Percentiles rank a stretch among this genome's conserved stretches.
phyloP scores from a whole-genome alignment of 2,888 invertebrate species.

The Hipparchia sbordonii region DNA sequence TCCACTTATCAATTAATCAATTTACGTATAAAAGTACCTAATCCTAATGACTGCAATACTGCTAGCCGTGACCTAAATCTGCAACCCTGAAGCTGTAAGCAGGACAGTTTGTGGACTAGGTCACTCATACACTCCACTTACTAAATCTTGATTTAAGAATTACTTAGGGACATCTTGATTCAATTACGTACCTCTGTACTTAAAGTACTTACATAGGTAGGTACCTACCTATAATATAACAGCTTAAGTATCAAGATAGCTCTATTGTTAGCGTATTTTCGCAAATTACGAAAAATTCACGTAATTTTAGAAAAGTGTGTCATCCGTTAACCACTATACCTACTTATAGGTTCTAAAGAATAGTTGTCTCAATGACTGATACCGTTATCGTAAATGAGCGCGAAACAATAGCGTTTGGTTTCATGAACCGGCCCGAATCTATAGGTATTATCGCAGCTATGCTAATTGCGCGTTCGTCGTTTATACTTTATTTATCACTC shows the following conservation, averaged over 20 bases:
- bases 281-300: background rate
- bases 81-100: too few relatives aligned
- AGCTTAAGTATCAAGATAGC: background rate
- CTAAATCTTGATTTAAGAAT: too few relatives aligned
- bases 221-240: background rate
- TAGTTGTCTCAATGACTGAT: conserved; percentile 46
- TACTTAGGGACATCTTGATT: background rate
- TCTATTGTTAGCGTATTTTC: conserved; percentile 20
- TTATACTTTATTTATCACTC: conserved; percentile 69
- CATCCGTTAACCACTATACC: conserved; percentile 21
- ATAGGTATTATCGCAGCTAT: conserved; percentile 59
- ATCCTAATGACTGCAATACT: too few relatives aligned
- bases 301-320: conserved; percentile 23
- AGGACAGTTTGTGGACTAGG: too few relatives aligned
- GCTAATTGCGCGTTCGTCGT: conserved; percentile 67
- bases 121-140: too few relatives aligned
- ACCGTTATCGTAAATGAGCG: conserved; percentile 54
- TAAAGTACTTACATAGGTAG: background rate
- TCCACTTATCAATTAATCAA: too few relatives aligned
- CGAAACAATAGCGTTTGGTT: conserved; percentile 43
- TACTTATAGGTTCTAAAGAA: conserved; percentile 19
- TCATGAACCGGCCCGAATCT: conserved; percentile 56
- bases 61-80: too few relatives aligned
- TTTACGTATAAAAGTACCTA: too few relatives aligned
- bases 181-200: background rate